Base-by-base conservation (phyloP, 2,797 vertebrate species). In the Scolopax rusticola region DNA sequence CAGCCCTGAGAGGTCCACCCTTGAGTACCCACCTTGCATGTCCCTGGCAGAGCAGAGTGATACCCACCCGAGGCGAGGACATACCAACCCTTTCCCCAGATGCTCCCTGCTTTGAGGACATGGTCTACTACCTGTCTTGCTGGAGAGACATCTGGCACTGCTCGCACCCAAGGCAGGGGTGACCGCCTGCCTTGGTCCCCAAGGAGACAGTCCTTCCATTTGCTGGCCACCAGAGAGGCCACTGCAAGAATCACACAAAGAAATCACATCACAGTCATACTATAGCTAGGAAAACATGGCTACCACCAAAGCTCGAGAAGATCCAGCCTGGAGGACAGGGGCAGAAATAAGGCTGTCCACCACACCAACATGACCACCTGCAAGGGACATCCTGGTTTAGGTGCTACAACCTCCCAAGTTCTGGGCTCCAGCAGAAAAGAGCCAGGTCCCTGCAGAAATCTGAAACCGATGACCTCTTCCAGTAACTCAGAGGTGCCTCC, bases 51-150 rank as follows among this genome's bases (percentile, higher is more conserved):
- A 53, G 38, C 45, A 40, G 8, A 30, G 33, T 3, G 6, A 36
- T 13, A 15, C 27, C 19, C 15, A 17, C 21, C 18, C 1, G 2
- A 3, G 23, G 32, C 0, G 5, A 47, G 33, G 57, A 43, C 1
- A 5, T 15, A 27, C 32, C 43, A 43, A 45, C 16, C 19, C 24
- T n/a, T 36, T 40, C 33, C 41, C 41, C 36, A 24, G 24, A 16
- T 8, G 28, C 24, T 32, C 5, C 4, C 19, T 45, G 51, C 51
- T 67, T 5, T 16, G 67, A 41, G 43, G 20, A 32, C 0, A 1
- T 27, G 33, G 38, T 51, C 12, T 24, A 20, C 28, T 4, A 1
- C 4, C 20, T 30, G 13, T 15, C 25, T 23, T 3, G 4, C 32
- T 28, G 56, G 30, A 27, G 15, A 8, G 36, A 24, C 7, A 12